Base-by-base conservation (phyloP, 2,797 vertebrate genomes). In the Denticeps clupeoides region DNA sequence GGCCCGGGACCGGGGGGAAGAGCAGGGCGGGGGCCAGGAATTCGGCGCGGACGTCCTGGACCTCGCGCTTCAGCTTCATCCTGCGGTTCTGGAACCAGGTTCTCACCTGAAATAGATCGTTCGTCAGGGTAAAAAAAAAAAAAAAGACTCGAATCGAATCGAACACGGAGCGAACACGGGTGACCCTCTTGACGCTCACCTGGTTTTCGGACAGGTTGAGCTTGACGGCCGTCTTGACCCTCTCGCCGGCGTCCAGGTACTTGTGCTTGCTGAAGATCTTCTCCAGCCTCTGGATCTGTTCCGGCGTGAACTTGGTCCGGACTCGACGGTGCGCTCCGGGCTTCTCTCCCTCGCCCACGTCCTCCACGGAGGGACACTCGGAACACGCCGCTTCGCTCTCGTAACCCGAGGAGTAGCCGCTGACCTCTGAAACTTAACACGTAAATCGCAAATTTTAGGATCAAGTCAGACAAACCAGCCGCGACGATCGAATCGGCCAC, bases 81-180 rank as follows among this genome's bases (percentile, higher is more conserved):
- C 84, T 75, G 3, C 85, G 77, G 66, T 93, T 94, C 68, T 94
- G 88, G 63, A 94, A 91, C 88, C 89, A 92, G 0, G 88, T 93
- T 69, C 90, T 85, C 35, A 91, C 78, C 88, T 92, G 49, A 26
- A 50, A 59, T 3, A 53, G 26, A 15, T 21, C n/a, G n/a, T n/a
- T n/a, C n/a, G n/a, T n/a, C n/a, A n/a, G n/a, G n/a, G n/a, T n/a
- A n/a, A n/a, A n/a, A n/a, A n/a, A n/a, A n/a, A n/a, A n/a, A n/a
- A n/a, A n/a, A n/a, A n/a, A n/a, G n/a, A n/a, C n/a, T n/a, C n/a
- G n/a, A n/a, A n/a, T n/a, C n/a, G n/a, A n/a, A n/a, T n/a, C n/a
- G n/a, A n/a, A n/a, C n/a, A n/a, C n/a, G n/a, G n/a, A n/a, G n/a
- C n/a, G n/a, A n/a, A n/a, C n/a, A n/a, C n/a, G n/a, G n/a, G n/a